Base-by-base conservation (phyloP, 2,797 vertebrate genomes). In the Malurus leucopterus region DNA sequence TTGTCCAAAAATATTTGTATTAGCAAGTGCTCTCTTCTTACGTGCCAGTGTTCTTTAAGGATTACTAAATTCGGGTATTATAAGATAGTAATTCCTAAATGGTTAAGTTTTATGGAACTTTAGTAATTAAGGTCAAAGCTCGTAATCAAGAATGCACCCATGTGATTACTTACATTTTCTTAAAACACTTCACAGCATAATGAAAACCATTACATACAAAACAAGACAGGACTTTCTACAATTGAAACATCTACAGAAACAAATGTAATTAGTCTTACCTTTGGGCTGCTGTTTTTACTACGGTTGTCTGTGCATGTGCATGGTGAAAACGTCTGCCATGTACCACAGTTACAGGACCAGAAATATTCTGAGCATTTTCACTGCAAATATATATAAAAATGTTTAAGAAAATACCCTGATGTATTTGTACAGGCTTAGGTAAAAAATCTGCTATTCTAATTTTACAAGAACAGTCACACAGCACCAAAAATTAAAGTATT, bases 261-360 rank as follows among this genome's bases (percentile, higher is more conserved):
- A 77, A 75, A 46, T 30, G 21, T 14, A 13, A 19, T 44, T 27
- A 47, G 55, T 34, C 95, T 96, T 96, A 99, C 99, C 98, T 99
- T 96, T 99, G 98, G 92, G 97, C 98, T 77, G 98, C 97, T 71
- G 98, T 99, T 96, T 98, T 97, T 81, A 97, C 92, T 61, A 93
- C 32, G 1, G 98, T 64, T 67, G 97, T 96, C 86, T 96, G 97
- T 40, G 97, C 93, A 30, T 98, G 98, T 2, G 98, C 96, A 29
- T 99, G 98, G 88, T 98, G 98, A 93, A 99, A 99, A 94, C 97
- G 96, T 44, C 99, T 98, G 30, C 98, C 98, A 36, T 99, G 98
- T 72, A 98, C 93, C 46, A 99, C 88, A 62, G 98, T 97, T 54
- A 98, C 98, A 88, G 98, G 97, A 40, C 97, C 94, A 69, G 98